Base-by-base conservation (phyloP, 2,888 invertebrate species). In the Hecatera dysodea region DNA sequence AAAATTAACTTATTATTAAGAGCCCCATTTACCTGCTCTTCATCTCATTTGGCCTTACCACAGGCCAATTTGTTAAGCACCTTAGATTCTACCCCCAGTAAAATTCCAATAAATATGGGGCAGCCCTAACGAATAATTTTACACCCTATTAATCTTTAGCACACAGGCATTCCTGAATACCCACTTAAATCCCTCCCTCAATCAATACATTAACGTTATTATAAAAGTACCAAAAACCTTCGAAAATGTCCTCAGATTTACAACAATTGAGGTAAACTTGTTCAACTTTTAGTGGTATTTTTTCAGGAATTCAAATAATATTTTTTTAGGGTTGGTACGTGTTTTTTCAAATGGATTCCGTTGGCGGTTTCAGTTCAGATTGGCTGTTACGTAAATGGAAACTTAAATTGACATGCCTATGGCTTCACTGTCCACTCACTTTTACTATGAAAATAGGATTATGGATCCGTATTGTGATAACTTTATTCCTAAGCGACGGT, bases 131-230 rank as follows among this genome's bases (percentile, higher is more conserved):
- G 62, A 52, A 79, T 73, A 80, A 87, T 87, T 87, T 88, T 70
- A 85, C 78, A 81, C 76, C 50, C 68, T 81, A 84, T 87, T 87
- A 84, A 78, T 76, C 81, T 87, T 88, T 79, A 86, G 62, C 79
- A 81, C 76, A 69, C 53, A 75, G 77, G 69, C 74, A 72, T 78
- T 71, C 52, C 61, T 53, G 52, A 65, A 75, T 57, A 59, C 44
- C 46, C 8, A 12, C 53, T 67, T 56, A 77, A 86, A 80, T 83
- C 59, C 44, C 60, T 48, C 46, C 52, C 72, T 79, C 67, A 69
- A 85, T 78, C 77, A 83, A 78, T 66, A 67, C 57, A 63, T 64
- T 48, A n/a, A 55, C 29, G 42, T 57, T 61, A 62, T 72, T 62
- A 64, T 65, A 57, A 73, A 71, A 59, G 39, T 52, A 48, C 27